These are phyloP conservation scores for Etheostoma spectabile DNA, from an alignment of 2,113 vertebrate genomes.

Conservation along the genomic window DNA sequence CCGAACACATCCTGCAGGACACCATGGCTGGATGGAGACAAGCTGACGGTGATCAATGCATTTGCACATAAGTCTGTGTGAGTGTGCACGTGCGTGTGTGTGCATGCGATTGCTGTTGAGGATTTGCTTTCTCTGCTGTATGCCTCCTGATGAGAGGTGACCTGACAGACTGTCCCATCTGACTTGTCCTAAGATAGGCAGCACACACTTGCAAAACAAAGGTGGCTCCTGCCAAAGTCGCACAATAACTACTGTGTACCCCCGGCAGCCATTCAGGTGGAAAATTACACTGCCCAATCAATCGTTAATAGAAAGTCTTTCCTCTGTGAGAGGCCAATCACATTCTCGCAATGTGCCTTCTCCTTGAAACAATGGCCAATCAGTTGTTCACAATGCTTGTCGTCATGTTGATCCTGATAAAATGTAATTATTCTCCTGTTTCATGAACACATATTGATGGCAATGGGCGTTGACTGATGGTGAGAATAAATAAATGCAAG, in stretches of 20 bases:
- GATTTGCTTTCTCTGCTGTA: slow-evolving; percentile 62
- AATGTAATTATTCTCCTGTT: slow-evolving; percentile 73
- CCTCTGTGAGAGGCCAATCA: slow-evolving; percentile 66
- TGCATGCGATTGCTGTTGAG: slow-evolving; percentile 22
- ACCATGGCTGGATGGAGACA: not conserved
- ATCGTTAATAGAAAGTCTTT: slow-evolving; percentile 72
- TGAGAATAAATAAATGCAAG: slow-evolving; percentile 60
- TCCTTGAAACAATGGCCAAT: slow-evolving; percentile 66
- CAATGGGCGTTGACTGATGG: slow-evolving; percentile 45
- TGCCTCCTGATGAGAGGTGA: slow-evolving; percentile 73
- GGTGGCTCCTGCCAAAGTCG: slow-evolving; percentile 51
- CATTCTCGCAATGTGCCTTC: slow-evolving; percentile 57
- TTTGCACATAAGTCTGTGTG: slow-evolving; percentile 24
- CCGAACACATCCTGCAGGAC: slow-evolving; percentile 7
- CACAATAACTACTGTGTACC: slow-evolving; percentile 61
- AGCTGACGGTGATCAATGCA: slow-evolving; percentile 17
- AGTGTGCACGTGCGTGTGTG: slow-evolving; percentile 19
- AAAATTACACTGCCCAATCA: slow-evolving; percentile 82
- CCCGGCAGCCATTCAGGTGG: slow-evolving; percentile 67
- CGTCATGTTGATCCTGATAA: slow-evolving; percentile 69
- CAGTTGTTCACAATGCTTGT: slow-evolving; percentile 61
- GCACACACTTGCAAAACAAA: slow-evolving; percentile 44
- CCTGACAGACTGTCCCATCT: slow-evolving; percentile 80
- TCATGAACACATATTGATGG: slow-evolving; percentile 66
- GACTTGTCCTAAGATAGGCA: slow-evolving; percentile 62